Evolutionary conservation across 1,140 invertebrate genomes (phyloP), one percentile per base, ranked within the genome.

Genomic region (Phortica variegata): DNA sequence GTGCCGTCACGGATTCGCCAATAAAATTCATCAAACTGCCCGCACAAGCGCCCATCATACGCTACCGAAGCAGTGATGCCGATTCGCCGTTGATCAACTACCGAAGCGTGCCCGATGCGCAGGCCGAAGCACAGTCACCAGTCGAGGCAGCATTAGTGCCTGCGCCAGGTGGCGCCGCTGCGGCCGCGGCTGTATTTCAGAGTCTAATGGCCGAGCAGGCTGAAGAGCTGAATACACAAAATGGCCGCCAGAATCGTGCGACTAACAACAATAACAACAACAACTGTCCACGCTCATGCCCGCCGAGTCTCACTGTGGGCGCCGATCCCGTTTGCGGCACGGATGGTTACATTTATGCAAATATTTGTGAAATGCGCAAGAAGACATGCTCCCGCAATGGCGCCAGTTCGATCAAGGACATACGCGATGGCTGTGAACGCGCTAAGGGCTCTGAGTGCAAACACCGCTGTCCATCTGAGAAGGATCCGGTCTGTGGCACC

Each of bases 311-410:
- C 3, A 73, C 65, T 3, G 77, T 79, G 17, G 83, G 83, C 31
- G 85, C 86, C 1, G 88, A 91, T 40, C 90, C 90, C 3, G 91
- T 95, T 10, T 95, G 93, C 75, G 91, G 89, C 43, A 87, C 85
- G 41, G 92, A 96, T 63, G 88, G 86, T 13, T 79, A 87, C 60
- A 93, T 93, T 55, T 95, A 95, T 77, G 85, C 87, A 15, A 94
- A 89, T 49, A 83, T 89, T 20, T 97, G 94, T 71, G 90, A 95
- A 78, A 87, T 96, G 87, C 85, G 86, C 76, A 91, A 91, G 78
- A 90, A 92, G 77, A 93, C 91, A 49, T 95, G 92, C 72, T 88
- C 90, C 58, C 89, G 89, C 84, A 89, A 88, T 86, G 80, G 79
- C 54, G 60, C 54, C 12, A 59, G 53, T 29, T 19, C 54, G 34